Percentiles rank a stretch among this genome's conserved stretches.
phyloP scores from a whole-genome alignment of 92 coral and sea anemone species.

The Bergia sp. region DNA sequence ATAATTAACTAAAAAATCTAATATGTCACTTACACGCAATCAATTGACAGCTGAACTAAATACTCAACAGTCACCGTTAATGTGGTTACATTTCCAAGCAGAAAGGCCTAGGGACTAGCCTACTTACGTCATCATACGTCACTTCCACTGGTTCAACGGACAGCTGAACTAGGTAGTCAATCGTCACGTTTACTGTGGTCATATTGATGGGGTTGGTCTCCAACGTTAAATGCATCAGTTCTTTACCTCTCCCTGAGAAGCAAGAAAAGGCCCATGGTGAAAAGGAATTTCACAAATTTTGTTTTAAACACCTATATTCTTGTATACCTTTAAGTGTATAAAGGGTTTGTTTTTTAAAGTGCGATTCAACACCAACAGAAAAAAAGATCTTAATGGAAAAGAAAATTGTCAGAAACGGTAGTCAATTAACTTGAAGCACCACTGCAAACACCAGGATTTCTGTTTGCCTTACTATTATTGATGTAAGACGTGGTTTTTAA shows the following conservation, averaged over 20 bases:
- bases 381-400: too few relatives aligned
- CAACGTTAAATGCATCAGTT: slow-evolving; percentile 71
- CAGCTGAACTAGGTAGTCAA: slow-evolving; percentile 81
- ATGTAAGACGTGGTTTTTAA: too few relatives aligned
- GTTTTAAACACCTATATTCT: too few relatives aligned
- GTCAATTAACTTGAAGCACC: too few relatives aligned
- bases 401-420: too few relatives aligned
- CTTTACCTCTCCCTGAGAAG: slow-evolving; percentile 62
- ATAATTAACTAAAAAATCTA: slow-evolving; percentile 8
- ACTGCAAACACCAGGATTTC: too few relatives aligned
- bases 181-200: slow-evolving; percentile 63
- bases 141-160: slow-evolving; percentile 87
- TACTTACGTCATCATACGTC: slow-evolving; percentile 79
- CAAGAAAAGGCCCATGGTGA: not conserved
- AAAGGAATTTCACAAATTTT: too few relatives aligned
- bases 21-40: slow-evolving; percentile 72
- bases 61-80: slow-evolving; percentile 71
- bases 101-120: too few relatives aligned
- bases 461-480: too few relatives aligned
- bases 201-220: slow-evolving; percentile 78
- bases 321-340: too few relatives aligned
- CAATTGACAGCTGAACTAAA: slow-evolving; percentile 71
- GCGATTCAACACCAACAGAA: too few relatives aligned
- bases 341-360: too few relatives aligned
- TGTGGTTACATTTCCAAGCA: slow-evolving; percentile 60